phyloP scores from a whole-genome alignment of 2,113 vertebrate genomes.

The Charina bottae region DNA sequence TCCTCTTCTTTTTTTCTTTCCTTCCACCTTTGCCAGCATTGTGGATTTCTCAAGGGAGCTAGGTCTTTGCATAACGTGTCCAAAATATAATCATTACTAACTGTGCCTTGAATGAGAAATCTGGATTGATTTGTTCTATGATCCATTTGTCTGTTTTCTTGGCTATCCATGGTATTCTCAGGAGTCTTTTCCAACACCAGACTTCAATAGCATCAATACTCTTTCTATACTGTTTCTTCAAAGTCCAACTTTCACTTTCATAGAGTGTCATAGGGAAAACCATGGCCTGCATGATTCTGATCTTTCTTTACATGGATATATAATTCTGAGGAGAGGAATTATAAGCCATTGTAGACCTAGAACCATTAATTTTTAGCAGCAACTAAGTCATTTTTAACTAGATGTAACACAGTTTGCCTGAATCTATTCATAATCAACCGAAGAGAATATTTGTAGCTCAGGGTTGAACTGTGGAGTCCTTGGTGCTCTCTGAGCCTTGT shows the following conservation, averaged over 20 bases:
- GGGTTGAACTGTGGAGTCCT: too few relatives aligned
- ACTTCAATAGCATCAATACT: neutral
- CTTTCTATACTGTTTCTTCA: neutral
- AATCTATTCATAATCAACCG: constrained; percentile 23
- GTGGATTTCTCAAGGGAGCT: neutral
- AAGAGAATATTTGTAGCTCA: too few relatives aligned
- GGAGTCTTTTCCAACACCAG: neutral
- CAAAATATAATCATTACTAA: neutral
- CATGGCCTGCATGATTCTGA: neutral
- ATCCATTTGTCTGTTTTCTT: neutral
- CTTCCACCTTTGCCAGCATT: neutral
- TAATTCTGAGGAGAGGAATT: constrained; percentile 3
- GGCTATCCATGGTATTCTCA: neutral
- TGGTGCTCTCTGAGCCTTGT: too few relatives aligned
- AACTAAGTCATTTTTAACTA: constrained; percentile 18
- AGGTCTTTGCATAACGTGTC: neutral
- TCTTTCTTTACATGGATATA: neutral
- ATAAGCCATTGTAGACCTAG: constrained; percentile 10
- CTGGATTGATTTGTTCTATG: neutral
- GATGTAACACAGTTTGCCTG: constrained; percentile 15
- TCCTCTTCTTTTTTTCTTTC: neutral
- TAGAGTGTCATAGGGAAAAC: neutral
- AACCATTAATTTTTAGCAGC: constrained; percentile 11
- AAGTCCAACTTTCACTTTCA: neutral
- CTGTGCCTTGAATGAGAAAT: neutral